Percentiles rank a stretch among this genome's conserved stretches.
phyloP scores from a whole-genome alignment of 2,113 vertebrate species.

The Nansenia antarctica region DNA sequence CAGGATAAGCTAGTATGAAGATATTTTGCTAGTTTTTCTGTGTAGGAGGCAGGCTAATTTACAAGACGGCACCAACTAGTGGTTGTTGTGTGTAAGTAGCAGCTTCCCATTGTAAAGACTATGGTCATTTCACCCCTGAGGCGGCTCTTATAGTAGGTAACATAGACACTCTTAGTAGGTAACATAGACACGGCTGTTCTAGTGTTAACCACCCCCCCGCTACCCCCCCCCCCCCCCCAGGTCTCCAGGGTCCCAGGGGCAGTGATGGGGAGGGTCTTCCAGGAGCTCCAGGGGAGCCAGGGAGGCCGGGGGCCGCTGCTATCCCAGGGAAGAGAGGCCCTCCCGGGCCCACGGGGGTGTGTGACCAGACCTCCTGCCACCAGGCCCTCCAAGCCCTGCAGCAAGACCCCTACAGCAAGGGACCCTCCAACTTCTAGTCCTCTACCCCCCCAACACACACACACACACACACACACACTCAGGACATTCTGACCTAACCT shows the following conservation, averaged over 20 bases:
- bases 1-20: too few relatives aligned
- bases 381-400: conserved; percentile 42
- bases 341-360: conserved; percentile 56
- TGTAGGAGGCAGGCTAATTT: too few relatives aligned
- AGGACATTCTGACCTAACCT: neutral
- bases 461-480: neutral
- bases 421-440: conserved; percentile 61
- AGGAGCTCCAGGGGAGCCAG: conserved; percentile 55
- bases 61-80: too few relatives aligned
- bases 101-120: too few relatives aligned
- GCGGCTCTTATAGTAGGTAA: too few relatives aligned
- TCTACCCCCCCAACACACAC: neutral
- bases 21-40: too few relatives aligned
- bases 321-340: conserved; percentile 61
- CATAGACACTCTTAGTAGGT: too few relatives aligned
- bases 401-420: conserved; percentile 61
- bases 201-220: too few relatives aligned
- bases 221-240: conserved; percentile 30
- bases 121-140: too few relatives aligned
- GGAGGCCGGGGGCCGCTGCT: conserved; percentile 56
- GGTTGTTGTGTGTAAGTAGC: too few relatives aligned
- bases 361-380: conserved; percentile 62
- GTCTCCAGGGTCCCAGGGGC: conserved; percentile 59
- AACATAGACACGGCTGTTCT: too few relatives aligned
- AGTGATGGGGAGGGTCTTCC: conserved; percentile 51